Conservation (phyloP, 1,140 invertebrate genomes). For the Halyomorpha halys region DNA sequence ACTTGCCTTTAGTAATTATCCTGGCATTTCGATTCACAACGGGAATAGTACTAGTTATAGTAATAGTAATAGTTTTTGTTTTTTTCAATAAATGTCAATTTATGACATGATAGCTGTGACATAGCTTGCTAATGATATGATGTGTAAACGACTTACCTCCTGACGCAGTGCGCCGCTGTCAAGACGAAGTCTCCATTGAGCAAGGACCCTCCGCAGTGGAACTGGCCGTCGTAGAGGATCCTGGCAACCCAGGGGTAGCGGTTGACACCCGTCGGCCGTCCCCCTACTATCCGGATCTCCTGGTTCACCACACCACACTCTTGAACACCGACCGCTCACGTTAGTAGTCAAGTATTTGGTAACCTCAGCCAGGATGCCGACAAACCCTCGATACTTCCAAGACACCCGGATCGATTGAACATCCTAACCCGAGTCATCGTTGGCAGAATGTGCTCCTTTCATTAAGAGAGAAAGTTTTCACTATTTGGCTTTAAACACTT, state of each 20-base stretch:
- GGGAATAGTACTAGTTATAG: too few relatives aligned
- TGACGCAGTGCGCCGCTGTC: slow-evolving; percentile 55
- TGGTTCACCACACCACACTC: slow-evolving; percentile 61
- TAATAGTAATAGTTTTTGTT: too few relatives aligned
- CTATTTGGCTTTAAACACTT: too few relatives aligned
- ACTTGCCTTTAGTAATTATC: too few relatives aligned
- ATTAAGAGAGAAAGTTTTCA: too few relatives aligned
- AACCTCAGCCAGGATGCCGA: background rate
- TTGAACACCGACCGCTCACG: background rate
- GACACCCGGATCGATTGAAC: background rate
- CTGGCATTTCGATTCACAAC: too few relatives aligned
- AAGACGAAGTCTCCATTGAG: slow-evolving; percentile 59
- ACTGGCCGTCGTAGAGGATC: slow-evolving; percentile 72
- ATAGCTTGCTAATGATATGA: background rate
- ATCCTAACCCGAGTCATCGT: background rate
- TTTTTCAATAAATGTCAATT: too few relatives aligned
- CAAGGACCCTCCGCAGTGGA: slow-evolving; percentile 80
- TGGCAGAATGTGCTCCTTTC: background rate
- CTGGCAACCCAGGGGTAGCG: slow-evolving; percentile 80
- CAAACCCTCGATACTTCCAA: background rate
- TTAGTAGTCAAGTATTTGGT: background rate
- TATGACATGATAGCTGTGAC: background rate
- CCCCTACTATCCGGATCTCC: slow-evolving; percentile 60
- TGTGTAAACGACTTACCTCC: slow-evolving; percentile 39
- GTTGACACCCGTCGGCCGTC: slow-evolving; percentile 62